Base-by-base conservation (phyloP, 2,888 invertebrate genomes). In the Hylaea fasciaria region DNA sequence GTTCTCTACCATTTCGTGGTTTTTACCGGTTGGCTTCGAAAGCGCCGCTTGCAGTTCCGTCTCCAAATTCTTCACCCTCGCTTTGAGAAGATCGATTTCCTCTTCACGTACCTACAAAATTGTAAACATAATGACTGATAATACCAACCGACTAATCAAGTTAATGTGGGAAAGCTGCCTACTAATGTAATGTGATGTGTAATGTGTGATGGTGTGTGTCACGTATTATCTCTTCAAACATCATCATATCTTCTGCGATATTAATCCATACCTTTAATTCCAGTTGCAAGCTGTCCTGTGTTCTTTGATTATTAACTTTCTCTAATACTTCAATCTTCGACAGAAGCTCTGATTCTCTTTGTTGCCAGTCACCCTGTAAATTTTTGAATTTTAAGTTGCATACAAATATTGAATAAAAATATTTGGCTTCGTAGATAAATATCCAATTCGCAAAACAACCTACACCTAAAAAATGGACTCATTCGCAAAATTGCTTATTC, bases 81-180 rank as follows among this genome's bases (percentile, higher is more conserved):
- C 93, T 81, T 88, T 93, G 1, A 93, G 78, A 0, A 93, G 83
- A 55, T 93, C 93, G 28, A 93, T 86, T 74, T 94, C 93, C 75
- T 93, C 92, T 68, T 89, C 92, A 28, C 92, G 87, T n/a, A 89
- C 84, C 93, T 94, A 62, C 7, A 28, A 46, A 16, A 37, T 2
- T 1, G 9, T 11, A 35, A 35, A 8, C 9, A 11, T 35, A 7
- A 7, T 35, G 3, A 35, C 9, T 35, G n/a, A n/a, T n/a, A n/a
- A n/a, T n/a, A n/a, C n/a, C n/a, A n/a, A n/a, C n/a, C n/a, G n/a
- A n/a, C n/a, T n/a, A n/a, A n/a, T n/a, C n/a, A n/a, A n/a, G n/a
- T n/a, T n/a, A n/a, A n/a, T n/a, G n/a, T n/a, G n/a, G n/a, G n/a
- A n/a, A n/a, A n/a, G n/a, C n/a, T n/a, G n/a, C n/a, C n/a, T n/a